Conservation (phyloP, 2,113 vertebrate species). For the Solea solea region DNA sequence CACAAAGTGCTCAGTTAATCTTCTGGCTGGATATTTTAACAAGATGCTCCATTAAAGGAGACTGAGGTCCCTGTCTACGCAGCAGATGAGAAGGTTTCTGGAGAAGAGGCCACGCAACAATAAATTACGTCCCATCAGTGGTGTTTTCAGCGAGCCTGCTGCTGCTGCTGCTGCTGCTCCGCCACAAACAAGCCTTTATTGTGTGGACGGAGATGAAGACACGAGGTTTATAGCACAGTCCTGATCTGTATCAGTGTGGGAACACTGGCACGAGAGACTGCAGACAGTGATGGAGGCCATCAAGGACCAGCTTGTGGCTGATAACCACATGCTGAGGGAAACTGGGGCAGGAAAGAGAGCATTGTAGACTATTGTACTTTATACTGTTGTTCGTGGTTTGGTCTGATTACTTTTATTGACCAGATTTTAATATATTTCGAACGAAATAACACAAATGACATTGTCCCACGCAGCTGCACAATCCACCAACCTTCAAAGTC, state of each 20-base stretch:
- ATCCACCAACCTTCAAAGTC: too few relatives aligned
- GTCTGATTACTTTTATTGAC: neutral
- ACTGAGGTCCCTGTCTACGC: neutral
- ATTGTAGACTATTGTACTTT: neutral
- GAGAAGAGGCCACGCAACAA: constrained; percentile 29
- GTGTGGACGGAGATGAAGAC: constrained; percentile 47
- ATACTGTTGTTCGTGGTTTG: neutral
- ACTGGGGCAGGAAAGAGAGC: neutral
- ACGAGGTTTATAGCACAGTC: constrained; percentile 56
- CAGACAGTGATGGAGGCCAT: constrained; percentile 7
- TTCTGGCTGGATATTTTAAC: constrained; percentile 34
- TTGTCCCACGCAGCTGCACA: too few relatives aligned
- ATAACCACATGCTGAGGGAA: constrained; percentile 26
- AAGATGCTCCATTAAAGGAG: constrained; percentile 26
- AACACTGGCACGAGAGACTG: constrained; percentile 45
- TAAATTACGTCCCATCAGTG: constrained; percentile 60
- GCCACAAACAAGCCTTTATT: constrained; percentile 62
- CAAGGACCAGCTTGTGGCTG: constrained; percentile 25
- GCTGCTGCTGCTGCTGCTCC: constrained; percentile 20
- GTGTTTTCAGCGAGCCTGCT: constrained; percentile 48
- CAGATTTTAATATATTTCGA: too few relatives aligned
- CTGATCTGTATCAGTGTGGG: constrained; percentile 79
- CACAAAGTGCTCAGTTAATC: constrained; percentile 33
- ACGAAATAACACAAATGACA: too few relatives aligned
- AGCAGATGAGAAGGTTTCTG: constrained; percentile 34